Evolutionary conservation across 2,113 vertebrate genomes (phyloP).

Genomic region (Colistium nudipinnis): DNA sequence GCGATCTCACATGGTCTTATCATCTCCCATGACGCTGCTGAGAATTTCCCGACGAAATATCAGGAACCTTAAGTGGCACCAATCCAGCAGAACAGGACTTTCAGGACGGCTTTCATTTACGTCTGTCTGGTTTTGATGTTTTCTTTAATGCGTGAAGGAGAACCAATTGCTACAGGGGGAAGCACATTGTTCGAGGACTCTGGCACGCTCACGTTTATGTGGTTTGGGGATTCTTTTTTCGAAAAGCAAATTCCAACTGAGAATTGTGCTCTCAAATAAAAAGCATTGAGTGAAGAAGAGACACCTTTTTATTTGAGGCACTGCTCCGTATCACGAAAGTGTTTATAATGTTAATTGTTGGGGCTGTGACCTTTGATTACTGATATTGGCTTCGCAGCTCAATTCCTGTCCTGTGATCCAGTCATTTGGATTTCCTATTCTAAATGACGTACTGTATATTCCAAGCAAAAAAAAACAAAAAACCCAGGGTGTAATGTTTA

Average conservation of each 20-base stretch:
- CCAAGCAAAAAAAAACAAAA: background rate
- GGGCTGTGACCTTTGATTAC: background rate
- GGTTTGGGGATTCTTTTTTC: background rate
- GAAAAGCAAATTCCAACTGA: constrained; percentile 6
- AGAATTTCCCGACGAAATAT: constrained; percentile 61
- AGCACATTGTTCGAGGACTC: background rate
- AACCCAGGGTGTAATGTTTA: background rate
- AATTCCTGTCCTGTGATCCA: background rate
- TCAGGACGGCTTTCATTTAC: background rate
- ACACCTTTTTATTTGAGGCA: background rate
- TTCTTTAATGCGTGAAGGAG: background rate
- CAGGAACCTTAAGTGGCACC: constrained; percentile 22
- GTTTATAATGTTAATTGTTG: background rate
- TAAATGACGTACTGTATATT: background rate
- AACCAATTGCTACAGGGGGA: background rate
- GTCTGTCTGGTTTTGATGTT: background rate
- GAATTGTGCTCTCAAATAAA: background rate
- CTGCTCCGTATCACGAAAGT: constrained; percentile 1
- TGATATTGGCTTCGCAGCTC: background rate
- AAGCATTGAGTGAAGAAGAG: background rate
- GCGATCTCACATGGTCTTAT: constrained; percentile 76
- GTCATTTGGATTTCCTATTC: background rate
- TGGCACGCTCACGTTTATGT: background rate
- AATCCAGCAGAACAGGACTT: constrained; percentile 5
- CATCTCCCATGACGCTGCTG: constrained; percentile 67